A percentile compares a stretch with the other conserved stretches of the same genome.
These are phyloP conservation scores for Spatulosminthurus flaviceps DNA, from an alignment of 2,888 invertebrate genomes.

Conservation along the genomic window DNA sequence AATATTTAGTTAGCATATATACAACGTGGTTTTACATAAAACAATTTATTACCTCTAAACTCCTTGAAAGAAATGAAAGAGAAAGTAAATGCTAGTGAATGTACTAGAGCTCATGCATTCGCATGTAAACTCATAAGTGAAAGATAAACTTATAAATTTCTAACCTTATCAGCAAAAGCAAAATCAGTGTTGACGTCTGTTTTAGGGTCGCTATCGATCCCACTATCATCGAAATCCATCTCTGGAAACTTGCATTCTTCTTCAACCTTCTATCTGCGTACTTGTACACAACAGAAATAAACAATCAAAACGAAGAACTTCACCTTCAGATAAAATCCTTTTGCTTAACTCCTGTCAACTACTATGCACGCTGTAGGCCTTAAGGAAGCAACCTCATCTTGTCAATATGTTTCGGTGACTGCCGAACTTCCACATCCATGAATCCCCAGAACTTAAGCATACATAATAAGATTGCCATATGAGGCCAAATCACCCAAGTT, in stretches of 20 bases:
- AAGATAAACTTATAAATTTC: background rate
- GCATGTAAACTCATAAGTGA: background rate
- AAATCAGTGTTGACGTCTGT: constrained; percentile 7
- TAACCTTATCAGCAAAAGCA: background rate
- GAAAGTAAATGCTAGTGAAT: no score
- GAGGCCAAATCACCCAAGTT: constrained; percentile 15
- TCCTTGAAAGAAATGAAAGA: no score
- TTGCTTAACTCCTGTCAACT: constrained; percentile 2
- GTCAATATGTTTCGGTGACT: constrained; percentile 1
- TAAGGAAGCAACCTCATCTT: background rate
- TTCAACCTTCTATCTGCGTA: background rate
- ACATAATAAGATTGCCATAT: background rate
- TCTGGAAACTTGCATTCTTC: constrained; percentile 12
- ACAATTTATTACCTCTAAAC: no score
- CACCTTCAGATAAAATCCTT: background rate
- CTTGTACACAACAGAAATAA: background rate
- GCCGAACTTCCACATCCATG: background rate
- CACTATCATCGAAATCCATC: constrained; percentile 68
- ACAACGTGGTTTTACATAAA: no score
- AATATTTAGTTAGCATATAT: no score
- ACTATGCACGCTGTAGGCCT: background rate
- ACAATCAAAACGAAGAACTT: background rate
- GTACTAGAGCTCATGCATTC: no score
- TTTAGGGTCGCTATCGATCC: constrained; percentile 69
- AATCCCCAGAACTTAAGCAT: background rate